Evolutionary conservation across 2,113 vertebrate genomes (phyloP), one percentile per base, ranked within the genome.

Genomic region (Mastomys natalensis): DNA sequence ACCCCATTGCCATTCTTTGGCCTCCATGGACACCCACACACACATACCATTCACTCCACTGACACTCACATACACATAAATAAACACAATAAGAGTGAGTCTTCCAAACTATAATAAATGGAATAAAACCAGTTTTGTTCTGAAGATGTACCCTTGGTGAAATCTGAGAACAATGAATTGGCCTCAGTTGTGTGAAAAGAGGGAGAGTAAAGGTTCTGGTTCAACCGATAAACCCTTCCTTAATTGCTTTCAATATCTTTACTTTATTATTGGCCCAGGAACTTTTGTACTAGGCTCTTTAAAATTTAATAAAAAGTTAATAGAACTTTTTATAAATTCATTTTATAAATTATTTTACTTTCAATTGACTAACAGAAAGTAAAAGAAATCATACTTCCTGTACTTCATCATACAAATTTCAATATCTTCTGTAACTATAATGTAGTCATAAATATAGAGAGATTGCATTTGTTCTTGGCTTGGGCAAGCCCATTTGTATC

Each of bases 201-300:
- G 24, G 29, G 16, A 40, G 24, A 43, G 60, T 29, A 78, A 78
- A 31, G 76, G 60, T 15, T 64, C 37, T 13, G 31, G 3, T 0
- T 45, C 3, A 73, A 40, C 48, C 0, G 1, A 21, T 5, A 43
- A 17, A 34, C n/a, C 17, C 21, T 48, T 31, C 58, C 51, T 48
- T 80, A 73, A 91, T 66, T 84, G 2, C 1, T 70, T 2, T 24
- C 31, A 13, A n/a, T 0, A 21, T n/a, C 58, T 51, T 87, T 37
- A 48, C 0, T 45, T 8, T 43, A 6, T 1, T 0, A 55, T 9
- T 12, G n/a, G 15, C 31, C 31, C 9, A 0, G 24, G 66, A 40
- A 78, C 12, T 0, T 88, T 48, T 87, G 16, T 19, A 60, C 21
- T 66, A 40, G 51, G 48, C 70, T 90, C 55, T 74, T 37, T 34